Evolutionary conservation across 2,797 vertebrate genomes (phyloP), one percentile per base, ranked within the genome.

Genomic region (Argyrosomus regius): DNA sequence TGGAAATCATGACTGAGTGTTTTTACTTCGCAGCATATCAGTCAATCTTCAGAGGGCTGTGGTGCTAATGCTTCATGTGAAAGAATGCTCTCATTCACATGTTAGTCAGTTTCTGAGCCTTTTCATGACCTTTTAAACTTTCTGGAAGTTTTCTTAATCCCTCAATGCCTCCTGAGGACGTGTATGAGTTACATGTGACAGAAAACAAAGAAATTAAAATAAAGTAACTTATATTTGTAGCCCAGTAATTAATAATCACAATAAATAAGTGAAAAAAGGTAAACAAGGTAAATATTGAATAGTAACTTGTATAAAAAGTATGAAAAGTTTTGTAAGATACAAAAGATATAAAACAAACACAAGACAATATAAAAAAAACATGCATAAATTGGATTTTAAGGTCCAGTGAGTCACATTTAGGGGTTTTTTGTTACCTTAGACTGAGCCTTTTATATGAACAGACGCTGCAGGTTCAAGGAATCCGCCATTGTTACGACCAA

Each of bases 1-100:
- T 65, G 67, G 57, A 63, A 81, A 80, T 81, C 22, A 1, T 78
- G 80, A 83, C 70, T 53, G 67, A 79, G 53, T 56, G 41, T 58
- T 66, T 74, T 48, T 58, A 83, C 78, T 61, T 74, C 20, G 53
- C 43, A 72, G 24, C 18, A 35, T 20, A 43, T 77, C 53, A 54
- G 69, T 75, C 62, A 45, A 2, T 59, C 50, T 41, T 31, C 50
- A 9, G 13, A 49, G 17, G 46, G 14, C 20, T 1, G 13, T 50
- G 18, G 14, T 45, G 60, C 20, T 24, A 7, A 13, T 45, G 58
- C 14, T 45, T 39, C 1, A 26, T 39, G 22, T 52, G 22, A 54
- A 70, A 56, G 14, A 9, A 50, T 14, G 9, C 10, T 28, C 18
- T 69, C 10, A 26, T 45, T 56, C 39, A 50, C 18, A 41, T 46